Conservation (phyloP, 2,888 invertebrate genomes). For the Polia nebulosa region DNA sequence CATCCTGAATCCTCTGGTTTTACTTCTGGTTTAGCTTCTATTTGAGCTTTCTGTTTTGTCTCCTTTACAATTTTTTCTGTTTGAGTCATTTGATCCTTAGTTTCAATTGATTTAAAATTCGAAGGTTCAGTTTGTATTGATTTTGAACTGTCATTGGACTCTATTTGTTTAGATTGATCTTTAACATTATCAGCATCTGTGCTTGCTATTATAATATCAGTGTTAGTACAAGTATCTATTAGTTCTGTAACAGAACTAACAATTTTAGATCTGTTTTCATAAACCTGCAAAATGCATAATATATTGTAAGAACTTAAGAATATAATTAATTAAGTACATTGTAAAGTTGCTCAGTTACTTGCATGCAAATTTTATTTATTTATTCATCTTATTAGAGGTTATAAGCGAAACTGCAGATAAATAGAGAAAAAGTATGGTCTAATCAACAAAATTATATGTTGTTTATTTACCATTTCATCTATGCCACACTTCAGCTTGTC, state of each 20-base stretch:
- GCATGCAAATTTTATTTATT: neutral
- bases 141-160: neutral
- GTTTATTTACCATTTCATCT: slow-evolving; percentile 85
- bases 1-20: slow-evolving; percentile 71
- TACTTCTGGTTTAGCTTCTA: slow-evolving; percentile 30
- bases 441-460: neutral
- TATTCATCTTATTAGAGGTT: too few species aligned
- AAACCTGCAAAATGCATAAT: slow-evolving; percentile 33
- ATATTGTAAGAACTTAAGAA: neutral
- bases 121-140: slow-evolving; percentile 8
- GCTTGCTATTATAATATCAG: slow-evolving; percentile 7
- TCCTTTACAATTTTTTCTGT: slow-evolving; percentile 60
- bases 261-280: slow-evolving; percentile 16
- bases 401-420: neutral
- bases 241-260: slow-evolving; percentile 46
- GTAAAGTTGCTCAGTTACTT: too few species aligned
- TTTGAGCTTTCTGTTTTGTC: slow-evolving; percentile 2
- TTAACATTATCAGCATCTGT: neutral
- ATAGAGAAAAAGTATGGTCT: neutral
- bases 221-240: slow-evolving; percentile 2
- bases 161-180: neutral
- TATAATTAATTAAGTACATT: too few species aligned
- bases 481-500: slow-evolving; percentile 91
- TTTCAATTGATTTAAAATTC: slow-evolving; percentile 20
- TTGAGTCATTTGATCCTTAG: slow-evolving; percentile 68